Conservation (phyloP, 2,888 invertebrate species). For the Stenotaenia linearis region DNA sequence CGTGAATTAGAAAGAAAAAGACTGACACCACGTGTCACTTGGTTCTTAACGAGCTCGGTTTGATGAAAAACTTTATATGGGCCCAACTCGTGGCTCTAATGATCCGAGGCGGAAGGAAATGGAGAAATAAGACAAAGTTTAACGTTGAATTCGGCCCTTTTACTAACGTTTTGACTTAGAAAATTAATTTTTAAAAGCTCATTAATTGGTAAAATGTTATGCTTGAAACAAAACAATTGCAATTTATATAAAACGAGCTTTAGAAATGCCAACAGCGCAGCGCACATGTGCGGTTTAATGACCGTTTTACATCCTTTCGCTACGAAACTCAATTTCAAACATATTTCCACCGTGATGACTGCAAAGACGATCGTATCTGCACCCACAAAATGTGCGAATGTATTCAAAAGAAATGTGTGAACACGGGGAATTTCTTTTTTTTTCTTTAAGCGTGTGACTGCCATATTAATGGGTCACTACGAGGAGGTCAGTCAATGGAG, state of each 20-base stretch:
- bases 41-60: slow-evolving; percentile 6
- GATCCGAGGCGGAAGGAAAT: not conserved
- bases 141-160: not conserved
- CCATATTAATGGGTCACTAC: not conserved
- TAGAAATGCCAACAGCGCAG: not conserved
- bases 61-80: slow-evolving; percentile 17
- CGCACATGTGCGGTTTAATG: slow-evolving; percentile 3
- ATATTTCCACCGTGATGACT: not conserved
- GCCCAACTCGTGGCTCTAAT: slow-evolving; percentile 2
- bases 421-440: not conserved
- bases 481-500: not conserved
- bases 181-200: not conserved
- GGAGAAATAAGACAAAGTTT: not conserved
- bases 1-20: slow-evolving; percentile 11
- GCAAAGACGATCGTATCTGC: not conserved
- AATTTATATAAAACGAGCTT: not conserved
- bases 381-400: not conserved
- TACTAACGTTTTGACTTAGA: not conserved
- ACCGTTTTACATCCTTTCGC: not conserved
- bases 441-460: not conserved
- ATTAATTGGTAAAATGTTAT: not conserved
- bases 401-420: not conserved
- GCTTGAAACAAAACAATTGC: not conserved
- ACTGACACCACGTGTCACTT: slow-evolving; percentile 15
- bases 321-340: not conserved